Base-by-base conservation (phyloP, 2,113 vertebrate genomes). In the Ciconia boyciana region DNA sequence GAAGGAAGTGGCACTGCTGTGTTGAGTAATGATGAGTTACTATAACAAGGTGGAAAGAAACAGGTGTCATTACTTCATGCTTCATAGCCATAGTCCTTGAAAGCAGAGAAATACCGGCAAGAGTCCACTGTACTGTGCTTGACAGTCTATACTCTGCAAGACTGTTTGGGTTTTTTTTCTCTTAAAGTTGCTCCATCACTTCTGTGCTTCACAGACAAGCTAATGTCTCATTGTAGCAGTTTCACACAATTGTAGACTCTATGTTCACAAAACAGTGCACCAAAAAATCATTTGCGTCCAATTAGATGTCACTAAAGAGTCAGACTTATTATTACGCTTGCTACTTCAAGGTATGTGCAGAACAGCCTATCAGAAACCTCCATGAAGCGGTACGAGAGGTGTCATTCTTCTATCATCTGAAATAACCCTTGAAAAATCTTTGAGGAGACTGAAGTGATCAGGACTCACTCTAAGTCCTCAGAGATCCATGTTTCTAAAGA, bases 181-280 rank as follows among this genome's bases (percentile, higher is more conserved):
- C 9, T 61, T 44, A 28, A 81, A 72, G 22, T 41, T 79, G 3
- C 3, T 69, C 20, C 8, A 22, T 68, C 9, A 29, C 3, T 46
- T 75, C 16, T 16, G 2, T 24, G 4, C 4, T 60, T 62, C 32
- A 28, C 4, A 65, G 16, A 24, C 1, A 69, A 52, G 11, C 3
- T 17, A 41, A 25, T 0, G 0, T 43, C 11, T 85, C 25, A 8
- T 12, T 39, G 48, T 9, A 70, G 44, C 8, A 36, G 32, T 66
- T 86, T 86, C 11, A 55, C 20, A 44, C 8, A 77, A 28, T 2
- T 64, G 12, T 11, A 77, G 18, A 51, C 36, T 29, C 14, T 58
- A 6, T 52, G 29, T 18, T 85, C 36, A 80, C 7, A 34, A 32
- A 65, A 19, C 7, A 64, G 16, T 25, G 8, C 32, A 66, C n/a